Base-by-base conservation (phyloP, 2,797 vertebrate genomes). In the Myoxocephalus aenaeus region DNA sequence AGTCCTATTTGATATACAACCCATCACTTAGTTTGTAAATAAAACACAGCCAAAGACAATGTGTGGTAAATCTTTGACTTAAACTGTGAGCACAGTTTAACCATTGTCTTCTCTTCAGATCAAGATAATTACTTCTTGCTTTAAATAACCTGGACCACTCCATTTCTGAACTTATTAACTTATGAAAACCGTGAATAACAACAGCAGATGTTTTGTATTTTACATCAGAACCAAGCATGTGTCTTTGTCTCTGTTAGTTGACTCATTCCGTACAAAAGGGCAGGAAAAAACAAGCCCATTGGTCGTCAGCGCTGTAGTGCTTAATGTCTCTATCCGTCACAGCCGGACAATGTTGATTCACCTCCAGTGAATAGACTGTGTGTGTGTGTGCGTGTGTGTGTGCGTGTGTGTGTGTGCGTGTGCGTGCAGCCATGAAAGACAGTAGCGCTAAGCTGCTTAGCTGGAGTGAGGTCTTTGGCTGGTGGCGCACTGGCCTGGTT, bases 371-470 rank as follows among this genome's bases (percentile, higher is more conserved):
- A 34, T 34, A 34, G 34, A 40, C 34, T 73, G 65, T 9, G 36
- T 34, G n/a, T 22, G 50, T 22, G 48, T 50, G 46, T 3, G 48
- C 9, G 48, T 50, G 48, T 10, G 18, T 50, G 48, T 50, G 48
- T 50, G 48, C 4, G 48, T n/a, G 18, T 50, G 48, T n/a, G 18
- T n/a, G 48, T 12, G 48, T 10, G 2, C 75, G 70, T 18, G 40
- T 79, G 79, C 85, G 77, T 73, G 70, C 57, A 51, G 29, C 78
- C 38, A 81, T 90, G 77, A 91, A 88, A 87, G 84, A 83, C 84
- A 81, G 85, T 73, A 48, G 77, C 59, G 57, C 80, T 93, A 92
- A 93, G 91, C 91, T 86, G 92, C 92, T 94, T 92, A 90, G 77
- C 80, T 69, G 48, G 53, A 86, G 53, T 80, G 80, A 87, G 86